Conservation (phyloP, 2,113 vertebrate genomes). For the Sylvicapra grimmia region DNA sequence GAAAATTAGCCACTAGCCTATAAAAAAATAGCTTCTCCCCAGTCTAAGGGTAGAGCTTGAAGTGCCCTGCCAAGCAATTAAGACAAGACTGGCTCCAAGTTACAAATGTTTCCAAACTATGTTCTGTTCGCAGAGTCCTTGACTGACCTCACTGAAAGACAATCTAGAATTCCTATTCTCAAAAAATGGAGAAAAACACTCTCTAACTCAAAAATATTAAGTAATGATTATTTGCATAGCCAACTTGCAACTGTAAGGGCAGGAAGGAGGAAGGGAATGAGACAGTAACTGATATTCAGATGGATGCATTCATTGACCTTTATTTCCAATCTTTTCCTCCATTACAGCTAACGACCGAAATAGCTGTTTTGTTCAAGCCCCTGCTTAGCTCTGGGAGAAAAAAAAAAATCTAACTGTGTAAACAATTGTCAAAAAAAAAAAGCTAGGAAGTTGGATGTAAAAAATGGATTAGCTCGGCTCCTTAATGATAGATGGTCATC, state of each 20-base stretch:
- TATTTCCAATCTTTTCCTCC: background rate
- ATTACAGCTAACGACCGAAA: background rate
- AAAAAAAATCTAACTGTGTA: background rate
- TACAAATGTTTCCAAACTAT: constrained; percentile 20
- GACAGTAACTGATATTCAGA: background rate
- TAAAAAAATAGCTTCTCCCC: background rate
- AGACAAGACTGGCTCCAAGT: constrained; percentile 13
- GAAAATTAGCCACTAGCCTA: background rate
- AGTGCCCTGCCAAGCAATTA: background rate
- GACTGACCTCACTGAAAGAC: constrained; percentile 1
- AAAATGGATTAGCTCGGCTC: background rate
- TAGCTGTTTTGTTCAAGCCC: background rate
- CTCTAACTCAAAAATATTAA: background rate
- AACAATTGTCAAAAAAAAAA: background rate
- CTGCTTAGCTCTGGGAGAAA: background rate
- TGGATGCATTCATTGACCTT: background rate
- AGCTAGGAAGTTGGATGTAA: background rate
- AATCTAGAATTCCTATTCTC: constrained; percentile 10
- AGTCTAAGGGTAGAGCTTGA: background rate
- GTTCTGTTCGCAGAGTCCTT: constrained; percentile 21
- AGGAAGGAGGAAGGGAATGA: background rate
- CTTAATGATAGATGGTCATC: background rate
- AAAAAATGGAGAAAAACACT: background rate
- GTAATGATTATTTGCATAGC: background rate
- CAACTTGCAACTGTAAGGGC: background rate